Conservation (phyloP, 2,797 vertebrate genomes). For the Morelia viridis region DNA sequence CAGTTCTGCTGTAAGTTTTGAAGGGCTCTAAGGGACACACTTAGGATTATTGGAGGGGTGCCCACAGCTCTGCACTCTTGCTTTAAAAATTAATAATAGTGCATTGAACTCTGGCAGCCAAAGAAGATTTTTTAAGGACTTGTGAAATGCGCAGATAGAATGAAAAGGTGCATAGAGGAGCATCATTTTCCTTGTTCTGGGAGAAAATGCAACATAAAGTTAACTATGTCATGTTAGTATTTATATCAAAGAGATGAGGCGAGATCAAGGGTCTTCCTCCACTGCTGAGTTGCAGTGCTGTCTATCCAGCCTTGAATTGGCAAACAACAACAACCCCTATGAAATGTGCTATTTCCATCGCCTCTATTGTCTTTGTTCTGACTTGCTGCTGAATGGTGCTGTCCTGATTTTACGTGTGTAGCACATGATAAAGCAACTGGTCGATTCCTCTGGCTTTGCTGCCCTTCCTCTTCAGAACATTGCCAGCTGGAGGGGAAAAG, state of each 20-base stretch:
- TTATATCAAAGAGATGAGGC: neutral
- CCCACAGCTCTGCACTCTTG: too few species aligned
- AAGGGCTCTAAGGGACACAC: too few species aligned
- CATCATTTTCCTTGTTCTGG: neutral
- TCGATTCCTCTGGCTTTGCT: neutral
- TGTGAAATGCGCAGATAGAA: neutral
- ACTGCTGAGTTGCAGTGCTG: too few species aligned
- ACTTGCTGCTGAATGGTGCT: neutral
- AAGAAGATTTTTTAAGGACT: neutral
- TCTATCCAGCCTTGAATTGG: too few species aligned
- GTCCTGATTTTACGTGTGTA: neutral
- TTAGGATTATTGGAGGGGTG: too few species aligned
- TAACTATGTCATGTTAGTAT: neutral
- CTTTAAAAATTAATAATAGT: neutral
- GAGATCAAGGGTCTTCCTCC: too few species aligned
- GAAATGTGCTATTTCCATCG: neutral
- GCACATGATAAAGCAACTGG: neutral
- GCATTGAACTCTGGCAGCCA: neutral
- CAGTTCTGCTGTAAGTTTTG: too few species aligned
- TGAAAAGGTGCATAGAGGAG: neutral
- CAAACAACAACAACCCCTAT: neutral
- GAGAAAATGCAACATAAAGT: neutral
- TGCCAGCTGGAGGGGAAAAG: neutral
- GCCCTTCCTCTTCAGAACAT: neutral
- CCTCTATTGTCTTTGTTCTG: neutral